These are phyloP conservation scores for Cheirogaleus major DNA, from an alignment of 2,797 vertebrate species.

Conservation along the genomic window DNA sequence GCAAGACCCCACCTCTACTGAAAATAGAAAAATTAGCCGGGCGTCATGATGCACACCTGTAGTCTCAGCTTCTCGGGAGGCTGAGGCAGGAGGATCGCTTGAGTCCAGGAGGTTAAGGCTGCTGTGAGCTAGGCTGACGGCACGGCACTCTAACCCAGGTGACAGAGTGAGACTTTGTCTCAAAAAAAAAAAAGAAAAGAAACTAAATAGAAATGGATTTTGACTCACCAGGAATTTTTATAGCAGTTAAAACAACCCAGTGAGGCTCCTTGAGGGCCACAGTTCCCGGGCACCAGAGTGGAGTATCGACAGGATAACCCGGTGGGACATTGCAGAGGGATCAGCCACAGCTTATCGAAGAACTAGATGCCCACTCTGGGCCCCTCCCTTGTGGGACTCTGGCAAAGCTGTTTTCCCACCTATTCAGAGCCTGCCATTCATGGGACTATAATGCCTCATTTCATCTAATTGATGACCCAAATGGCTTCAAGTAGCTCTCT, in stretches of 20 bases:
- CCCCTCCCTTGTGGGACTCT: background rate
- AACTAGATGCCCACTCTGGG: background rate
- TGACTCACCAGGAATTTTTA: background rate
- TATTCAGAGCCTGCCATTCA: constrained; percentile 50
- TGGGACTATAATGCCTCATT: constrained; percentile 27
- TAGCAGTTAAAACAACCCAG: background rate
- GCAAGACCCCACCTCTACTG: too few species aligned
- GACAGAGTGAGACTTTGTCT: too few species aligned
- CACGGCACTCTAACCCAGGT: too few species aligned
- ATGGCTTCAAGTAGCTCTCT: constrained; percentile 23
- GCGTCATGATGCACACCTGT: too few species aligned
- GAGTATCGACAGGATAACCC: background rate
- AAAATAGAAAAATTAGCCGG: too few species aligned
- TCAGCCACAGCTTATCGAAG: background rate
- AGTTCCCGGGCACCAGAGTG: accelerated
- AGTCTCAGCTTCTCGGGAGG: too few species aligned
- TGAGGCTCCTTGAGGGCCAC: background rate
- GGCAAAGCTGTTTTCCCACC: background rate
- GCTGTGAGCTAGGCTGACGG: too few species aligned
- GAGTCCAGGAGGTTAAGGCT: too few species aligned
- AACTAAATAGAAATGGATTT: background rate
- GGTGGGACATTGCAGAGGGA: background rate
- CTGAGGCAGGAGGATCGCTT: too few species aligned
- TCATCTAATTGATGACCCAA: constrained; percentile 54
- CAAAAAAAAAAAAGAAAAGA: background rate